Base-by-base conservation (phyloP, 2,113 vertebrate species). In the Solea senegalensis region DNA sequence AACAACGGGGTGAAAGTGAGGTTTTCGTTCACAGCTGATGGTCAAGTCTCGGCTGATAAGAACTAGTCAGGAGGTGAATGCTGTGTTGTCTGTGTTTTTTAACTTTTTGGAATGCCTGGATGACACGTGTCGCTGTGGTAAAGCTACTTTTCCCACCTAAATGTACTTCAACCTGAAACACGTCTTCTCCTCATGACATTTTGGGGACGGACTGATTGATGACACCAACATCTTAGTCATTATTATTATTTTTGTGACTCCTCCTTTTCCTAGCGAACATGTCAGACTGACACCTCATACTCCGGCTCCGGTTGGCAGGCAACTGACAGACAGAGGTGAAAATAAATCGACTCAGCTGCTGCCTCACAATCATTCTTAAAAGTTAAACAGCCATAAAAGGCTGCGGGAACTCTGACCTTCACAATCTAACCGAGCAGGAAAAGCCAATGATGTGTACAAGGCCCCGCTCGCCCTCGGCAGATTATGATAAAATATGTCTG, bases 361-460 rank as follows among this genome's bases (percentile, higher is more conserved):
- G 61, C 67, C 80, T 88, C 76, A 48, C 86, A 44, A 86, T 94
- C 91, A 92, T 91, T 94, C 93, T 92, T 95, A 90, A 93, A 95
- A 94, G 94, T 93, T 91, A 92, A 87, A 92, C 93, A 95, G 89
- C 93, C 94, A 94, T 94, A 95, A 97, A 94, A 95, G 95, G 95
- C 95, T 94, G 95, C 86, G 88, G 95, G 95, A 94, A 95, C 95
- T 94, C 91, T 96, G 96, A 97, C 96, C 96, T 97, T 98, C 95
- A 92, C 88, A 89, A 94, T 93, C 91, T 96, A 96, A 96, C 95
- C 93, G 94, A 96, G 95, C 96, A 95, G 88, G 93, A 95, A 95
- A 95, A 97, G 91, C 93, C 96, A 95, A 96, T 96, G 95, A 96
- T 96, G 96, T 97, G 96, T 95, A 95, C 94, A 94, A 95, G 95